Evolutionary conservation across 2,113 vertebrate genomes (phyloP).

Genomic region (Entomyzon cyanotis): DNA sequence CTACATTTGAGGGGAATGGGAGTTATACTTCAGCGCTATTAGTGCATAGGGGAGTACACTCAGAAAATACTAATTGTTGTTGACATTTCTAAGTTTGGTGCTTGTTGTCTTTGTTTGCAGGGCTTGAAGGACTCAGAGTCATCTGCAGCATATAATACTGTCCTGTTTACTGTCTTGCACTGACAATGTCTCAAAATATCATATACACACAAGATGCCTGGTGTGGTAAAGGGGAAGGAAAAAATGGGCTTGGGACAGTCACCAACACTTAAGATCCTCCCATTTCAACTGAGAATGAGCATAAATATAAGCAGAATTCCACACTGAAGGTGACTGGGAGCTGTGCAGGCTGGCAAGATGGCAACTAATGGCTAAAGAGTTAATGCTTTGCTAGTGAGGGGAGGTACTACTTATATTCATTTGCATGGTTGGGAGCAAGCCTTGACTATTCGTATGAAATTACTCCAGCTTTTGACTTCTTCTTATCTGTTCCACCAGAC

Average conservation of each 20-base stretch:
- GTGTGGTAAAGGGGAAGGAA: background rate
- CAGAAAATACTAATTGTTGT: background rate
- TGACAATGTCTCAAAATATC: background rate
- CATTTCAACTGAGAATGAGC: background rate
- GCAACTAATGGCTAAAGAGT: background rate
- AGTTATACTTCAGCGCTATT: background rate
- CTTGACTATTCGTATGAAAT: background rate
- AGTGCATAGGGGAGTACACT: background rate
- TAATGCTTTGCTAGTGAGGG: background rate
- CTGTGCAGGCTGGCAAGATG: background rate
- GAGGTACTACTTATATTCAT: background rate
- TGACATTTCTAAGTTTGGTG: background rate
- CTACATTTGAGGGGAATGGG: background rate
- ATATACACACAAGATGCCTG: background rate
- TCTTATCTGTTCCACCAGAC: slow-evolving; percentile 58
- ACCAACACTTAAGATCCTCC: background rate
- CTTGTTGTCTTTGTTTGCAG: background rate
- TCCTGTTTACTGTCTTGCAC: background rate
- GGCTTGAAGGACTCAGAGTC: background rate
- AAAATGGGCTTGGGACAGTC: background rate
- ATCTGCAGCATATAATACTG: rapidly evolving
- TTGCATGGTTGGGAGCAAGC: slow-evolving; percentile 20
- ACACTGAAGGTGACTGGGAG: background rate
- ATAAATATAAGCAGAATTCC: background rate
- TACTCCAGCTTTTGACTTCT: slow-evolving; percentile 42